Evolutionary conservation across 2,888 invertebrate genomes (phyloP).

Genomic region (Odontocerum albicorne): DNA sequence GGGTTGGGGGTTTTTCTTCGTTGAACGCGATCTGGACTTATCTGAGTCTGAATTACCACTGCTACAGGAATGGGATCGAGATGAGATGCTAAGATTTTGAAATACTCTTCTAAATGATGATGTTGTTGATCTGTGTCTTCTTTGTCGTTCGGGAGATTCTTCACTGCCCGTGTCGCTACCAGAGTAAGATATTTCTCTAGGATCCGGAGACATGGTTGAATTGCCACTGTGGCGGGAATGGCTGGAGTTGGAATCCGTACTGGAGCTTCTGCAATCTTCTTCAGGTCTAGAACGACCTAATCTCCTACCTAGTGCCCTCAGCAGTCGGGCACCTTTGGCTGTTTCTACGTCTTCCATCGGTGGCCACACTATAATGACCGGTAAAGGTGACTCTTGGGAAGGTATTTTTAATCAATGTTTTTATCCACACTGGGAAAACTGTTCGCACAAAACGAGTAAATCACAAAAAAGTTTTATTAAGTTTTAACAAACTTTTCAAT

Average conservation of each 20-base stretch:
- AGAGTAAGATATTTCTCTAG: slow-evolving; percentile 46
- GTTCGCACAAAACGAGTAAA: not conserved
- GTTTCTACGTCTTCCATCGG: slow-evolving; percentile 47
- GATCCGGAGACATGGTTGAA: slow-evolving; percentile 40
- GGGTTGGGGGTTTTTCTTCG: slow-evolving; percentile 65
- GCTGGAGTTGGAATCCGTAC: slow-evolving; percentile 53
- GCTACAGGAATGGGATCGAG: slow-evolving; percentile 66
- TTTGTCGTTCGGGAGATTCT: slow-evolving; percentile 58
- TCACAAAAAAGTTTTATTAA: slow-evolving; percentile 4
- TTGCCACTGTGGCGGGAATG: slow-evolving; percentile 46
- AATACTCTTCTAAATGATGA: slow-evolving; percentile 73
- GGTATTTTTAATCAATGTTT: slow-evolving; percentile 23
- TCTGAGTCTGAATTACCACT: slow-evolving; percentile 52
- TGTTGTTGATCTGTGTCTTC: slow-evolving; percentile 55
- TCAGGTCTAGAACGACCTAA: slow-evolving; percentile 58
- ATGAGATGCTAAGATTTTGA: slow-evolving; percentile 65
- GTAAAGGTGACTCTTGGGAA: slow-evolving; percentile 40
- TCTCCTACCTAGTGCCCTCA: slow-evolving; percentile 66
- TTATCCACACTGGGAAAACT: not conserved
- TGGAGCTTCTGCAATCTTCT: slow-evolving; percentile 51
- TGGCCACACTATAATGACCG: slow-evolving; percentile 55
- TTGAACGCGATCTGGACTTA: slow-evolving; percentile 39
- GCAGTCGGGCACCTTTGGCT: slow-evolving; percentile 58
- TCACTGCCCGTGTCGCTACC: slow-evolving; percentile 67
- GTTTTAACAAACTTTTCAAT: too few species aligned